These are phyloP conservation scores for Agelas oroides DNA, from an alignment of 37 sponge, comb jelly and placozoan species.

Conservation along the genomic window DNA sequence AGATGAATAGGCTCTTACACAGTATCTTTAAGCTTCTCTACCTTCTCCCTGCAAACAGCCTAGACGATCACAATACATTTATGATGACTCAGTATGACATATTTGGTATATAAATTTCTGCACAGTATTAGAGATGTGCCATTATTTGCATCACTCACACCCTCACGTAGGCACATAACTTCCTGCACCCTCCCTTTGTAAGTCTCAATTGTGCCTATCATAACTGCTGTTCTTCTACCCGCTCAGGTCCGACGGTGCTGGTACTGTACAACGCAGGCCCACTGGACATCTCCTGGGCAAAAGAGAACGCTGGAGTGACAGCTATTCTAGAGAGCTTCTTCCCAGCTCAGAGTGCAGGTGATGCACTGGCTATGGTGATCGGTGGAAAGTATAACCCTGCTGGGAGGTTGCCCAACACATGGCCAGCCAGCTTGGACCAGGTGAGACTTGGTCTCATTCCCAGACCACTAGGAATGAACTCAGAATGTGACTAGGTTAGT, in stretches of 20 bases:
- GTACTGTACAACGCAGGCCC: constrained; percentile 71
- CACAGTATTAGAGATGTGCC: no score
- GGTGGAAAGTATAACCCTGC: constrained; percentile 44
- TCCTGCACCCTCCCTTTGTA: no score
- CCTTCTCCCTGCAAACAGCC: no score
- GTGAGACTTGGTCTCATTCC: constrained; percentile 3
- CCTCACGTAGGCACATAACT: no score
- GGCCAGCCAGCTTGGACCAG: constrained; percentile 63
- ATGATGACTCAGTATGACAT: no score
- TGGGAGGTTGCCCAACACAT: constrained; percentile 69
- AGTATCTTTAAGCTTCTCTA: no score
- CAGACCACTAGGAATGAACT: background rate
- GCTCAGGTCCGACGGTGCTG: constrained; percentile 38
- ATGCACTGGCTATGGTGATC: constrained; percentile 41
- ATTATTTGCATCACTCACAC: no score
- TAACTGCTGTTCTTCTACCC: no score
- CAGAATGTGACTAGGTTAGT: background rate
- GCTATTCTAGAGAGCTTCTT: constrained; percentile 55
- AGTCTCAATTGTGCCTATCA: no score
- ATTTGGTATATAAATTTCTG: no score
- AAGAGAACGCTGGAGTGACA: constrained; percentile 30
- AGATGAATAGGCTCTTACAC: no score
- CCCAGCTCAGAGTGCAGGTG: constrained; percentile 54
- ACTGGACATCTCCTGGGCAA: constrained; percentile 68
- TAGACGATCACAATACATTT: no score